Base-by-base conservation (phyloP, 2,797 vertebrate genomes). In the Lagorchestes hirsutus region DNA sequence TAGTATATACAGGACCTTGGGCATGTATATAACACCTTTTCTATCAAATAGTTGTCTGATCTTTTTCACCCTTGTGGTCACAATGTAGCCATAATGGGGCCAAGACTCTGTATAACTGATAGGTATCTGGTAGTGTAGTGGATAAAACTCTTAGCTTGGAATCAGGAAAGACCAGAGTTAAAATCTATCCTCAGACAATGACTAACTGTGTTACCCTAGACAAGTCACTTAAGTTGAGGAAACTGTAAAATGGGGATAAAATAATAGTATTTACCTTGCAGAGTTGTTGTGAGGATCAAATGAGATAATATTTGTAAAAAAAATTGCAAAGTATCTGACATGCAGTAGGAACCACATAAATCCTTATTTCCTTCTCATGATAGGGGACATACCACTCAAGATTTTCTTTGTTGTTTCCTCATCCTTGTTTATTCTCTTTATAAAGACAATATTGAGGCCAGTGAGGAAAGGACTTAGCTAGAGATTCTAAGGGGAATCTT, bases 401-500 rank as follows among this genome's bases (percentile, higher is more conserved):
- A 34, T 52, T 62, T 93, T 95, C 40, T 74, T 59, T 29, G 10
- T 95, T 12, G 50, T 93, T 93, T 90, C 31, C 55, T 90, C 6
- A 3, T 40, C 74, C 22, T 87, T 94, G 28, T 91, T 96, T 28
- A 28, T 58, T 97, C 93, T 93, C 90, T 95, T 46, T 54, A 93
- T 95, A 94, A 9, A 24, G 57, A 96, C 95, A 90, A n/a, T 93
- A 3, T 93, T 40, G 50, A 96, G 92, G 40, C 5, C 52, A 46
- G 9, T 3, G 12, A 24, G 24, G 40, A 87, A 50, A 40, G 52
- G 31, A 54, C 94, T 93, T 90, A 90, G 90, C 29, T 95, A 82
- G 22, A 95, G 40, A 95, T 29, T 34, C 74, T 62, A 34, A 34
- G 57, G 94, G 91, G 55, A 29, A 16, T 34, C 1, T 28, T 2